A percentile compares a stretch with the other conserved stretches of the same genome.
These are phyloP conservation scores for Sphenodon punctatus DNA, from an alignment of 2,797 vertebrate species.

Conservation along the genomic window DNA sequence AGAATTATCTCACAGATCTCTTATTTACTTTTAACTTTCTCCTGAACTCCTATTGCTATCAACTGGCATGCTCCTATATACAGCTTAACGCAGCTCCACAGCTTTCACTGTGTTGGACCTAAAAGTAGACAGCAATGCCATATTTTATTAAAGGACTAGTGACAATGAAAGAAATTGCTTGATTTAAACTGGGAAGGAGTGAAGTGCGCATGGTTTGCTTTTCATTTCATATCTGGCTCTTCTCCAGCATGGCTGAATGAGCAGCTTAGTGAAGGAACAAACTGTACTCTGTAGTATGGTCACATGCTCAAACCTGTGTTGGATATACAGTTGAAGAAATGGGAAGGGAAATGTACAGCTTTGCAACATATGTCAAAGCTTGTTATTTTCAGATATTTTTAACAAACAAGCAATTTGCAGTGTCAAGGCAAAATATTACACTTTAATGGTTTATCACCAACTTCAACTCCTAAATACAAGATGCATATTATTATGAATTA, in stretches of 20 bases:
- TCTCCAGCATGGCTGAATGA: neutral
- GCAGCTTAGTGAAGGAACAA: slow-evolving; percentile 24
- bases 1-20: slow-evolving; percentile 61
- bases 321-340: neutral
- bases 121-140: slow-evolving; percentile 49
- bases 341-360: neutral
- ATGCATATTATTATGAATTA: too few relatives aligned
- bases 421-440: neutral
- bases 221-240: slow-evolving; percentile 19
- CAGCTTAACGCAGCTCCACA: slow-evolving; percentile 21
- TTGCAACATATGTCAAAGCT: neutral
- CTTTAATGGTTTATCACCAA: neutral
- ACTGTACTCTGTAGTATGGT: neutral
- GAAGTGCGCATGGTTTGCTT: neutral
- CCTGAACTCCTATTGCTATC: slow-evolving; percentile 1
- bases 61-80: slow-evolving; percentile 45
- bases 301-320: neutral
- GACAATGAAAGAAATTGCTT: slow-evolving; percentile 44
- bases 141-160: slow-evolving; percentile 20
- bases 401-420: neutral
- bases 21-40: slow-evolving; percentile 55
- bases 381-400: neutral
- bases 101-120: slow-evolving; percentile 14
- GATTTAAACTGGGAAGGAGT: neutral
- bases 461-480: neutral